Conservation (phyloP, 2,797 vertebrate species). For the Hemitrygon akajei region DNA sequence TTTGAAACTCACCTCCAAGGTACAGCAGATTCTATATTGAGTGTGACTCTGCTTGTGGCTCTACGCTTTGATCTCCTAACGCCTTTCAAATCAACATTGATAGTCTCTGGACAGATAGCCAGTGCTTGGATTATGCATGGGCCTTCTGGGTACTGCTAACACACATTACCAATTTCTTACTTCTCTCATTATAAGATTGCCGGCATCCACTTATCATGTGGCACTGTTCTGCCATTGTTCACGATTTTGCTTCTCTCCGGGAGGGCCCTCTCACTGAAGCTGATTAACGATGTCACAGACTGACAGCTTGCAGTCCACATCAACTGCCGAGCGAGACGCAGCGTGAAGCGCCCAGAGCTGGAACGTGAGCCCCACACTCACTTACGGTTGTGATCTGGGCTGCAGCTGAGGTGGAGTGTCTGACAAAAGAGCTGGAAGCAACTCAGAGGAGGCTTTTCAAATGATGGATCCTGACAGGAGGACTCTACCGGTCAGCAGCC, state of each 20-base stretch:
- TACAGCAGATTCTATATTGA: background rate
- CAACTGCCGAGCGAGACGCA: conserved; percentile 37
- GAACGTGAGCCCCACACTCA: background rate
- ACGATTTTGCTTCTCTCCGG: background rate
- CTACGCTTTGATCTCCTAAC: background rate
- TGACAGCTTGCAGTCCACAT: conserved; percentile 45
- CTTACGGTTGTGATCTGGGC: background rate
- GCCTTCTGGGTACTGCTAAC: background rate
- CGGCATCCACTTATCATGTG: background rate
- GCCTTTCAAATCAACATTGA: background rate
- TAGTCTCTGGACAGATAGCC: background rate
- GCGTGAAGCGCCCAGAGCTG: background rate
- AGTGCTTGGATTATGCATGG: background rate
- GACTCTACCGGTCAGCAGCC: conserved; percentile 51
- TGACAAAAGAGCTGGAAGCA: conserved; percentile 25
- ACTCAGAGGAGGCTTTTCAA: conserved; percentile 33
- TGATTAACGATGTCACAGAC: conserved; percentile 37
- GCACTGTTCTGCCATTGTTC: background rate
- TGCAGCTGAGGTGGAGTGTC: conserved; percentile 18
- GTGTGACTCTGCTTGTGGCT: background rate
- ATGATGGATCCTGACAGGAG: conserved; percentile 62
- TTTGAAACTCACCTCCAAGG: background rate
- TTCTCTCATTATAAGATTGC: conserved; percentile 12
- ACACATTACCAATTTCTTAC: background rate
- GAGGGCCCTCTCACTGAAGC: background rate